Conservation (phyloP, 2,113 vertebrate species). For the Leptobrachium leishanense region DNA sequence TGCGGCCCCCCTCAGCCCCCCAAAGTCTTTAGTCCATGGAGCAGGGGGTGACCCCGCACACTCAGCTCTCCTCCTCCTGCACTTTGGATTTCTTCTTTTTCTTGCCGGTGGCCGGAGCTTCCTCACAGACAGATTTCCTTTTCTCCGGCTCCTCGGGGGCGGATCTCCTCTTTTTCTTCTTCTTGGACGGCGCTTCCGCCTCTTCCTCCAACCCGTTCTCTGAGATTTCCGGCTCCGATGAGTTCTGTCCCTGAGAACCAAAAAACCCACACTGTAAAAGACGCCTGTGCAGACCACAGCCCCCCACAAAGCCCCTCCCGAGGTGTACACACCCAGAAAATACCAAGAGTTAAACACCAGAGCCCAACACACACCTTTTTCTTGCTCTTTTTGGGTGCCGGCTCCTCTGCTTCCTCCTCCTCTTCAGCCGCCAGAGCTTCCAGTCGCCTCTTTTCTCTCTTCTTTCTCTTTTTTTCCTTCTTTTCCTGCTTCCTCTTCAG, state of each 20-base stretch:
- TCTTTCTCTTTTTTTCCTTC: slow-evolving; percentile 84
- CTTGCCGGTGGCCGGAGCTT: not conserved
- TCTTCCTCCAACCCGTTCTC: slow-evolving; percentile 30
- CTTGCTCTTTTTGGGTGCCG: slow-evolving; percentile 52
- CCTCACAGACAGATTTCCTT: not conserved
- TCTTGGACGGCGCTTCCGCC: slow-evolving; percentile 15
- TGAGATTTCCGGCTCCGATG: slow-evolving; percentile 1
- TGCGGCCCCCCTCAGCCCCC: no score
- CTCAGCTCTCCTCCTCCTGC: slow-evolving; percentile 4
- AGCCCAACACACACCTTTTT: slow-evolving; percentile 58
- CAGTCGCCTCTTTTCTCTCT: slow-evolving; percentile 74
- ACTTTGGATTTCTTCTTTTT: slow-evolving; percentile 52
- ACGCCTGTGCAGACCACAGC: no score
- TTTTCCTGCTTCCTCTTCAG: slow-evolving; percentile 82
- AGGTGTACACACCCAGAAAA: no score
- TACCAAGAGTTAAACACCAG: not conserved
- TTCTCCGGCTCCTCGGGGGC: not conserved
- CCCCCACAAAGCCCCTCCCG: no score
- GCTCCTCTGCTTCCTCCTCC: slow-evolving; percentile 41
- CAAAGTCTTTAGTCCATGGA: not conserved
- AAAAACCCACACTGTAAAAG: no score
- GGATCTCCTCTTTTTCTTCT: slow-evolving; percentile 44
- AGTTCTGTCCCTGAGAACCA: slow-evolving; percentile 25
- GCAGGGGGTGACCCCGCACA: not conserved
- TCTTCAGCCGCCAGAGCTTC: slow-evolving; percentile 64